Base-by-base conservation (phyloP, 2,888 invertebrate species). In the Pomacea canaliculata region DNA sequence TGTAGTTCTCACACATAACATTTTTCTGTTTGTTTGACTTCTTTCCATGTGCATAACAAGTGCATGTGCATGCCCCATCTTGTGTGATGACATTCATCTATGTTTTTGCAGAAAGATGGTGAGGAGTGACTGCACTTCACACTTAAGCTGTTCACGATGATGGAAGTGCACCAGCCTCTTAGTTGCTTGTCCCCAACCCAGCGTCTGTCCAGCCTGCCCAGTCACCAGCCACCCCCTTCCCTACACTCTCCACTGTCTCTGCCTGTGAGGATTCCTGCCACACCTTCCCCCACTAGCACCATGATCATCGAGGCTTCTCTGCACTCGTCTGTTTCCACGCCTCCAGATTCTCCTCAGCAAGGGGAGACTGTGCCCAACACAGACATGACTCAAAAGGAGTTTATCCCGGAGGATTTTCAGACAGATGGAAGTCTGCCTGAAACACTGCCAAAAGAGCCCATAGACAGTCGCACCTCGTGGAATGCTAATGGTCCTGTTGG, bases 341-440 rank as follows among this genome's bases (percentile, higher is more conserved):
- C 76, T 56, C 80, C 80, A 9, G 80, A 76, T 19, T 80, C 80
- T 16, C 80, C 80, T 23, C 78, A 78, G 68, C 80, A 80, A 65
- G 80, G 78, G 70, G 80, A 80, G 78, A 80, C 80, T 2, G 71
- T 80, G 23, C 69, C 74, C 46, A 51, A 13, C 69, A 68, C 68
- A 46, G 60, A 46, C 69, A 59, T 74, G n/a, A 46, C 74, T 19
- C 10, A 56, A 56, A 56, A 56, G 16, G 69, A 69, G 13, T 56
- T 23, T 62, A n/a, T 60, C 23, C 23, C 68, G 69, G 59, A 56
- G 1, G 46, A 60, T 7, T 74, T 74, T 48, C 74, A 74, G 49
- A 69, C 23, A 19, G 69, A 74, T 46, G 23, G 37, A 46, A 23
- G 49, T 48, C 37, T 74, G 19, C 13, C 69, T 12, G 56, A 68